Base-by-base conservation (phyloP, 2,113 vertebrate genomes). In the Garra rufa region DNA sequence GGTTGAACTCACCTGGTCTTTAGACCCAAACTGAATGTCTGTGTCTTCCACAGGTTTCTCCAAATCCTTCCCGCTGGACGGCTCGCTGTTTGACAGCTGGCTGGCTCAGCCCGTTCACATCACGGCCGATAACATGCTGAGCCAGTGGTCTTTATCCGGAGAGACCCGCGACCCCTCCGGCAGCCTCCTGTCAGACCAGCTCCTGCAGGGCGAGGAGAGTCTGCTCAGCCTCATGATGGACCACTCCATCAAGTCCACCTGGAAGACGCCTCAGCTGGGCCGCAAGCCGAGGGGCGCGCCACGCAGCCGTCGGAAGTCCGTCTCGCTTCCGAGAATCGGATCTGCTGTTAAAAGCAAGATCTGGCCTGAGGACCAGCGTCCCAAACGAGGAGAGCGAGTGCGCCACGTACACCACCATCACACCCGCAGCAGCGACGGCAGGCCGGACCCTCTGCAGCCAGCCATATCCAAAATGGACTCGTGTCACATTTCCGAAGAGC, bases 221-320 rank as follows among this genome's bases (percentile, higher is more conserved):
- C 90, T 99, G 86, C 91, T 99, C n/a, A 98, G 96, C 91, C 96
- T 99, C 48, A 97, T 98, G 97, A 96, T 98, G 95, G 96, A 98
- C 91, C 96, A 97, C 91, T 98, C 97, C 1, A 94, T 98, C 87
- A 92, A 96, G 81, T 95, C 96, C 38, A 93, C 96, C 9, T 96
- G 96, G 92, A 96, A 96, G 81, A 97, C 97, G 0, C 95, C 95
- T 0, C 96, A 97, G 90, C 91, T 96, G 61, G 88, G 96, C 19
- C 95, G 97, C 88, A 98, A 95, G 90, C 89, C 93, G 11, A 94
- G 94, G 6, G 93, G 90, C 92, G 97, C 94, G 88, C 86, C 89
- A 34, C 95, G 95, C 76, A 90, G 91, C 85, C 95, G 94, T 90
- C 61, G 85, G 15, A 81, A 76, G 6, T 11, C 87, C 44, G 59